Conservation (phyloP, 2,113 vertebrate genomes). For the Drymodes brunneopygia region DNA sequence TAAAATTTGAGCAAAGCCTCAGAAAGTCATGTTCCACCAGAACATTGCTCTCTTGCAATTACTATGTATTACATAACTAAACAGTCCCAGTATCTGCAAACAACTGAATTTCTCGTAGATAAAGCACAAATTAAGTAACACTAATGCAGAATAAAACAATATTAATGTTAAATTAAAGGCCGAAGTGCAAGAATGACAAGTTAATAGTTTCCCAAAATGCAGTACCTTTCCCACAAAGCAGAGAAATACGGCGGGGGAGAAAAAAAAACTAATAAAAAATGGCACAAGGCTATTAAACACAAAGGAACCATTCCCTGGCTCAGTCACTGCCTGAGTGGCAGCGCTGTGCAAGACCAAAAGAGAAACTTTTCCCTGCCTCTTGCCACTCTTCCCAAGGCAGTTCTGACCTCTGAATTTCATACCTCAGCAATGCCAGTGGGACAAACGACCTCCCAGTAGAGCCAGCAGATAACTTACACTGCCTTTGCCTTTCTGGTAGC, state of each 20-base stretch:
- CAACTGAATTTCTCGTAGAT: neutral
- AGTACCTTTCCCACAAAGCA: neutral
- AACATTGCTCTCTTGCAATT: neutral
- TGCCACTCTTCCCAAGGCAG: neutral
- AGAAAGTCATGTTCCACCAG: neutral
- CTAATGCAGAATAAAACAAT: neutral
- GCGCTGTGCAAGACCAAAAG: neutral
- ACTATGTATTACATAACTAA: neutral
- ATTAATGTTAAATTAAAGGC: neutral
- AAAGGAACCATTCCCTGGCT: neutral
- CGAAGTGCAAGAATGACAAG: neutral
- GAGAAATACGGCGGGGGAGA: fast-evolving
- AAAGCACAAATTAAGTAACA: neutral
- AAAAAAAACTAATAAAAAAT: neutral
- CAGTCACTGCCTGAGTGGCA: neutral
- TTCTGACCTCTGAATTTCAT: neutral
- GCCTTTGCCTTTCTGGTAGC: neutral
- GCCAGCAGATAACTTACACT: neutral
- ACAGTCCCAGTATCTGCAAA: neutral
- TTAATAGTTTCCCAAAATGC: neutral
- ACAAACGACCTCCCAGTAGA: fast-evolving
- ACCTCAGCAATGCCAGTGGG: neutral
- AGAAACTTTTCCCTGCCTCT: neutral
- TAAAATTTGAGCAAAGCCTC: neutral
- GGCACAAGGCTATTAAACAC: neutral